These are phyloP conservation scores for Protobothrops flavoviridis DNA, from an alignment of 2,113 vertebrate genomes.

Conservation along the genomic window DNA sequence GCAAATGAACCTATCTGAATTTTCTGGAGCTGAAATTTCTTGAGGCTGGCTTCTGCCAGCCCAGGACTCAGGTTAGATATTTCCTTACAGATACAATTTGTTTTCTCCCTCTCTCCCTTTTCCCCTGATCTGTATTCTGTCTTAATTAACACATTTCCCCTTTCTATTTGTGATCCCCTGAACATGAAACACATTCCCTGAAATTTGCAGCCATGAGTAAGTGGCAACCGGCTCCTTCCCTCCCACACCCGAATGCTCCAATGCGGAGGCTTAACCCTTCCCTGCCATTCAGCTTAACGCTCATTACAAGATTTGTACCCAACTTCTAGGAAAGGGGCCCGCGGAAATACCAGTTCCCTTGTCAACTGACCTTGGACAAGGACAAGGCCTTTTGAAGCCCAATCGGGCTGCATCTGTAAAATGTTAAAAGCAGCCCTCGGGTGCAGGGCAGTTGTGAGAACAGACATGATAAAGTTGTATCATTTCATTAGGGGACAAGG, in stretches of 20 bases:
- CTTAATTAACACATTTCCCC: constrained; percentile 26
- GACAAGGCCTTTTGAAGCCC: background rate
- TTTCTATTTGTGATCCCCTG: constrained; percentile 23
- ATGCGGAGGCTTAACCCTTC: constrained; percentile 7
- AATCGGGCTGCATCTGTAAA: background rate
- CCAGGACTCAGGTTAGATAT: background rate
- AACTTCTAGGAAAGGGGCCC: background rate
- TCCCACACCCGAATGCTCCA: constrained; percentile 24
- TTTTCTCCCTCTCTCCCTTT: background rate
- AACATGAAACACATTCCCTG: constrained; percentile 30
- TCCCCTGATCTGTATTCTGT: constrained; percentile 7
- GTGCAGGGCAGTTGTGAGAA: background rate
- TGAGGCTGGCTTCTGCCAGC: background rate
- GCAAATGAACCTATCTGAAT: background rate
- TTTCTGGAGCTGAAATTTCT: background rate
- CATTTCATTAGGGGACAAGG: background rate
- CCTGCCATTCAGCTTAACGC: background rate
- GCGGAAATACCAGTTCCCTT: background rate
- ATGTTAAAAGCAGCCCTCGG: background rate
- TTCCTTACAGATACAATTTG: background rate
- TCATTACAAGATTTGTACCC: background rate
- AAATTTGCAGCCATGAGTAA: constrained; percentile 36
- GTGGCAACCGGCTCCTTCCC: constrained; percentile 27
- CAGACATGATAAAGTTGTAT: background rate
- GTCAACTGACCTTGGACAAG: background rate